A percentile compares a stretch with the other conserved stretches of the same genome.
phyloP scores from a whole-genome alignment of 1,140 invertebrate genomes.

The Bombyx mori region DNA sequence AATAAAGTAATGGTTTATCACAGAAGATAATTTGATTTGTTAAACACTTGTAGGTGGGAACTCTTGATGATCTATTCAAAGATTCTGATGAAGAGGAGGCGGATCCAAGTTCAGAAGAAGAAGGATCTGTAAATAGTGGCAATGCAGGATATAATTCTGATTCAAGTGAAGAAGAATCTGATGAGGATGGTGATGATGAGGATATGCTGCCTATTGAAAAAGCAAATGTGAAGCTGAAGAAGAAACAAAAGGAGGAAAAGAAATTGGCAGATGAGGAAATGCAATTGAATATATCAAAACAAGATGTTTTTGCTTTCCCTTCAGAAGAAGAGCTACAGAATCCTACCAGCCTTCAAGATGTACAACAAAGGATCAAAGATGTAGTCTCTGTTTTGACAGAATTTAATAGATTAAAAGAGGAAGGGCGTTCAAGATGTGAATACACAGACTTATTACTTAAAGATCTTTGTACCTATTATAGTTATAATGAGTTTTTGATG shows the following conservation, averaged over 20 bases:
- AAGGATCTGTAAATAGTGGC: conserved; percentile 36
- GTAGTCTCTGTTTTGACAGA: conserved; percentile 89
- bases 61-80: conserved; percentile 61
- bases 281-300: conserved; percentile 80
- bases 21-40: conserved; percentile 5
- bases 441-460: conserved; percentile 85
- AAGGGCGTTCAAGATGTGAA: conserved; percentile 82
- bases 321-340: conserved; percentile 80
- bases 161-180: conserved; percentile 57
- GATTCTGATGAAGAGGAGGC: conserved; percentile 59
- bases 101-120: conserved; percentile 41
- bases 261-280: conserved; percentile 87
- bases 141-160: conserved; percentile 61
- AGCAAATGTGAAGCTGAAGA: conserved; percentile 84
- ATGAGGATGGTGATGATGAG: conserved; percentile 71
- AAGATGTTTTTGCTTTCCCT: conserved; percentile 84
- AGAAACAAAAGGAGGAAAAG: conserved; percentile 78
- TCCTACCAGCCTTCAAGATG: conserved; percentile 82
- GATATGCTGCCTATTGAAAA: conserved; percentile 90
- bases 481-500: conserved; percentile 98
- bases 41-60: conserved; percentile 51
- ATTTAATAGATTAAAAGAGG: conserved; percentile 86
- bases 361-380: conserved; percentile 94
- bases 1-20: not conserved
- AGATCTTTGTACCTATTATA: conserved; percentile 96